Percentiles rank a stretch among this genome's conserved stretches.
These are phyloP conservation scores for Lutjanus campechanus DNA, from an alignment of 2,797 vertebrate genomes.

Conservation along the genomic window DNA sequence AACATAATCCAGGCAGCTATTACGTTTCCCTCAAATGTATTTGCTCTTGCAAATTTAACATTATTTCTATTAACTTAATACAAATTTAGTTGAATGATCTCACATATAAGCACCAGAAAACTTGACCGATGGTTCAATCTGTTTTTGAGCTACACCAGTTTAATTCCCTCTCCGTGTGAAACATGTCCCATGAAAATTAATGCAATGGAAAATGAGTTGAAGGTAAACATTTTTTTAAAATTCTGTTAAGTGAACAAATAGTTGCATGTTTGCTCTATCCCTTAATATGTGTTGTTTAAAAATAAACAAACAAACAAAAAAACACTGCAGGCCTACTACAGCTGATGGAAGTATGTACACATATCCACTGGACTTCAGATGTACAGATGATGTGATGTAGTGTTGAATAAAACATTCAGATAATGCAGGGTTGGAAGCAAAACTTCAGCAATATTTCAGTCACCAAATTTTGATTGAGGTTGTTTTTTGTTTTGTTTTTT, in stretches of 20 bases:
- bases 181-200: not conserved
- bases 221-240: not conserved
- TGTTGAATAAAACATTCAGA: not conserved
- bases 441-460: not conserved
- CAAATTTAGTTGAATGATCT: not conserved
- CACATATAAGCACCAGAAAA: not conserved
- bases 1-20: no score
- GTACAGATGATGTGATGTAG: not conserved
- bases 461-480: not conserved
- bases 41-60: no score
- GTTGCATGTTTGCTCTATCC: not conserved
- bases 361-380: not conserved
- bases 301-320: no score
- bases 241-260: not conserved
- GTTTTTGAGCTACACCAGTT: not conserved
- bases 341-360: not conserved
- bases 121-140: not conserved
- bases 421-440: not conserved
- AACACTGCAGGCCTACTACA: not conserved
- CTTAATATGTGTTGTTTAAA: not conserved
- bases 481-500: no score
- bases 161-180: not conserved
- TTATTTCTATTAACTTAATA: not conserved
- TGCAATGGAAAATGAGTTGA: not conserved
- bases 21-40: no score